Conservation (phyloP, 2,113 vertebrate genomes). For the Tinamus guttatus region DNA sequence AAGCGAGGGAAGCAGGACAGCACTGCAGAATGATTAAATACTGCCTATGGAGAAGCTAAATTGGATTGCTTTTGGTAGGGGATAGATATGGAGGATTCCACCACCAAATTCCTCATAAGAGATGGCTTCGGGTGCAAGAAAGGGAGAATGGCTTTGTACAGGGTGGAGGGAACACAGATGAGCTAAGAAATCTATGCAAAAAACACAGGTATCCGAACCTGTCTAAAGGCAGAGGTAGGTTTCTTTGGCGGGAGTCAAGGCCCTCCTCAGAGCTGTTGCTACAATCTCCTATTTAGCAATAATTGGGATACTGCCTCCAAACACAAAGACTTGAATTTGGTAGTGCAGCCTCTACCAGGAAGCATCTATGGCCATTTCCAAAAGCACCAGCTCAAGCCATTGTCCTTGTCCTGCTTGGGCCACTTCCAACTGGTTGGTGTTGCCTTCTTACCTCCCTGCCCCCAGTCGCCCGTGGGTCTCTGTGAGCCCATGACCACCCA, state of each 20-base stretch:
- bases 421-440: constrained; percentile 18
- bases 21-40: constrained; percentile 22
- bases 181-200: not conserved
- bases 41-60: not conserved
- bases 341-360: constrained; percentile 58
- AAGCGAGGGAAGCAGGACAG: not conserved
- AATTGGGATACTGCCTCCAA: constrained; percentile 76
- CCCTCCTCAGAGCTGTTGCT: constrained; percentile 58
- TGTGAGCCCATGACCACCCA: not conserved
- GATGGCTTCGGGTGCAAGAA: not conserved
- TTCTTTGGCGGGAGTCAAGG: not conserved
- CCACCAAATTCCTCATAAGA: not conserved
- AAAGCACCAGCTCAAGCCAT: constrained; percentile 56
- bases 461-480: not conserved
- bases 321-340: constrained; percentile 69
- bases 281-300: constrained; percentile 73
- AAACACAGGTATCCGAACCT: not conserved
- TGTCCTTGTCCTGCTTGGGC: not conserved
- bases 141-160: not conserved
- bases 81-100: not conserved
- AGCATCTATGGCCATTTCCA: constrained; percentile 72
- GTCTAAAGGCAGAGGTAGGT: not conserved
- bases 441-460: not conserved
- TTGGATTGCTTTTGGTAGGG: not conserved
- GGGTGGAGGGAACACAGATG: not conserved